Conservation (phyloP, 2,797 vertebrate genomes). For the Ammospiza maritima region DNA sequence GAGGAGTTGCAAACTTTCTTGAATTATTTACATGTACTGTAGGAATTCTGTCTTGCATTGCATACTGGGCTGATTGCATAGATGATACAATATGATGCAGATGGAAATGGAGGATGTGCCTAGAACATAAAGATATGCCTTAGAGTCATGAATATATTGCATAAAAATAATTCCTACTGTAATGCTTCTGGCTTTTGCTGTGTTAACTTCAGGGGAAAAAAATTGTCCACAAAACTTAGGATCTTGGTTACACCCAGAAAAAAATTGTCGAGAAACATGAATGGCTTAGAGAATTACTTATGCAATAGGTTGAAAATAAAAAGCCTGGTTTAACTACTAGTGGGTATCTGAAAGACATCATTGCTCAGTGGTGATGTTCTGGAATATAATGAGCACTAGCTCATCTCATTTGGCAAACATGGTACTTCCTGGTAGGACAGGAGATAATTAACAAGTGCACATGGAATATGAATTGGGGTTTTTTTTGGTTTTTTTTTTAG, state of each 20-base stretch:
- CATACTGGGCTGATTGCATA: not conserved
- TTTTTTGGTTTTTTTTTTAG: no score
- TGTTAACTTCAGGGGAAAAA: not conserved
- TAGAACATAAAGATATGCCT: not conserved
- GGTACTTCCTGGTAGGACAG: not conserved
- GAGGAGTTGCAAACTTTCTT: conserved; percentile 41
- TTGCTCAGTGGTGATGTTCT: not conserved
- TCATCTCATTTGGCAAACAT: conserved; percentile 13
- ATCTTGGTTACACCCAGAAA: not conserved
- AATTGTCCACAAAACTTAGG: not conserved
- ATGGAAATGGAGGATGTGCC: not conserved
- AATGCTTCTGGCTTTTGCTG: not conserved
- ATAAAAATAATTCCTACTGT: not conserved
- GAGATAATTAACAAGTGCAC: not conserved
- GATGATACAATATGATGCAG: not conserved
- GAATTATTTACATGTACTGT: conserved; percentile 55
- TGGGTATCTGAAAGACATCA: not conserved
- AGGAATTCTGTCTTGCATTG: conserved; percentile 21
- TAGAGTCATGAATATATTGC: not conserved
- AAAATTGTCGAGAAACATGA: not conserved
- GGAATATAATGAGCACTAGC: not conserved
- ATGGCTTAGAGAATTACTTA: not conserved
- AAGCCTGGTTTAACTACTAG: not conserved
- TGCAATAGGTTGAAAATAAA: not conserved
- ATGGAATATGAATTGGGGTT: not conserved